A percentile compares a stretch with the other conserved stretches of the same genome.
These are phyloP conservation scores for Trichomalopsis sarcophagae DNA, from an alignment of 1,140 invertebrate genomes.

Conservation along the genomic window DNA sequence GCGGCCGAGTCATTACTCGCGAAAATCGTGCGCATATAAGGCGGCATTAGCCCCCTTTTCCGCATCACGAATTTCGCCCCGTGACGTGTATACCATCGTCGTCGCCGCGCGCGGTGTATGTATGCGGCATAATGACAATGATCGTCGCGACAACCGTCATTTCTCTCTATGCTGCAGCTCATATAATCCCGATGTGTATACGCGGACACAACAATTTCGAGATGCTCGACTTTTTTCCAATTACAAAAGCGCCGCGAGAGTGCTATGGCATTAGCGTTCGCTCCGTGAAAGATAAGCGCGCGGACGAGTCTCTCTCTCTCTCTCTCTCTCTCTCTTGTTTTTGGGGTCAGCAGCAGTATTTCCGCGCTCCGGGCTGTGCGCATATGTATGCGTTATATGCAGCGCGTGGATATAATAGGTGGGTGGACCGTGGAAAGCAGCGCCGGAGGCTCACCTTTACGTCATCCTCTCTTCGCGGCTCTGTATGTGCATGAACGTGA, in stretches of 20 bases:
- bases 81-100: not conserved
- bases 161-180: too few species aligned
- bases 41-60: slow-evolving; percentile 12
- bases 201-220: not conserved
- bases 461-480: not conserved
- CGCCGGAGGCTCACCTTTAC: not conserved
- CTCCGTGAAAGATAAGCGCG: not conserved
- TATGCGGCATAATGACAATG: not conserved
- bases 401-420: slow-evolving; percentile 7
- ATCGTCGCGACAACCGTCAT: not conserved
- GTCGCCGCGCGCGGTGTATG: not conserved
- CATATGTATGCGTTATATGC: not conserved
- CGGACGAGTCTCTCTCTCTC: too few species aligned
- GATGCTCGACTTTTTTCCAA: not conserved
- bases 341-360: slow-evolving; percentile 28
- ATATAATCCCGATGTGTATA: not conserved
- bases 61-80: slow-evolving; percentile 5
- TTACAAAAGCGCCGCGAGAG: not conserved
- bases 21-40: slow-evolving; percentile 14
- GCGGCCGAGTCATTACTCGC: not conserved
- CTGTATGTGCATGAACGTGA: not conserved
- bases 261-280: too few species aligned
- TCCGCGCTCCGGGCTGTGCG: slow-evolving; percentile 19
- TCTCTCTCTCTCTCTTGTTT: not conserved
- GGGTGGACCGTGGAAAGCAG: slow-evolving; percentile 29